Percentiles rank a stretch among this genome's conserved stretches.
Conservation (phyloP, 2,797 vertebrate species). For the Danio jaintianensis region DNA sequence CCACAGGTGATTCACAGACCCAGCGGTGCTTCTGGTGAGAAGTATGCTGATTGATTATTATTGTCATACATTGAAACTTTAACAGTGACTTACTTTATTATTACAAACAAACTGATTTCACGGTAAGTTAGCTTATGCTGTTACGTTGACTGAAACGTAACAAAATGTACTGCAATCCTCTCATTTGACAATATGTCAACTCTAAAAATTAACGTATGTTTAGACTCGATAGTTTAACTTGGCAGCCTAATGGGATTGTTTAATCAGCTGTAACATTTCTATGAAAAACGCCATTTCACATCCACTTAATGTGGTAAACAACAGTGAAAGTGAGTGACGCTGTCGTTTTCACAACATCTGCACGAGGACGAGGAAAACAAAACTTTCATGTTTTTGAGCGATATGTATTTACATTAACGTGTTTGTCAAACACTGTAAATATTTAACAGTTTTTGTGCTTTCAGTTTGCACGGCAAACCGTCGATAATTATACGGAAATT, state of each 20-base stretch:
- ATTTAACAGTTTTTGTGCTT: background rate
- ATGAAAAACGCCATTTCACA: background rate
- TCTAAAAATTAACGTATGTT: too few species aligned
- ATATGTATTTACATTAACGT: too few species aligned
- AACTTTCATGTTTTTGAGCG: background rate
- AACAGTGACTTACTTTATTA: background rate
- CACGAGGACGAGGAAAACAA: background rate
- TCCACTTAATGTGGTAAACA: background rate
- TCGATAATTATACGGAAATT: background rate
- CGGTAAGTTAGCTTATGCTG: background rate
- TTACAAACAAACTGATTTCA: background rate
- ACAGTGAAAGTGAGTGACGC: background rate
- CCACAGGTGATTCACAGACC: background rate
- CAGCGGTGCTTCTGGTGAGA: conserved; percentile 17
- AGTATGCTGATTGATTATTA: background rate
- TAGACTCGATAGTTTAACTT: background rate
- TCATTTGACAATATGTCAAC: background rate
- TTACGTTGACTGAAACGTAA: background rate
- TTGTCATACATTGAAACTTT: background rate
- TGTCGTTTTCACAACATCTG: background rate
- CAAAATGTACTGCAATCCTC: background rate
- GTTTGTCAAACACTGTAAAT: too few species aligned
- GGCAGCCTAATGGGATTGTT: background rate
- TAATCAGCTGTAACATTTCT: background rate
- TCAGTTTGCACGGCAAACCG: background rate